Evolutionary conservation across 1,140 invertebrate species (phyloP).

Genomic region (Aphidius ervi): DNA sequence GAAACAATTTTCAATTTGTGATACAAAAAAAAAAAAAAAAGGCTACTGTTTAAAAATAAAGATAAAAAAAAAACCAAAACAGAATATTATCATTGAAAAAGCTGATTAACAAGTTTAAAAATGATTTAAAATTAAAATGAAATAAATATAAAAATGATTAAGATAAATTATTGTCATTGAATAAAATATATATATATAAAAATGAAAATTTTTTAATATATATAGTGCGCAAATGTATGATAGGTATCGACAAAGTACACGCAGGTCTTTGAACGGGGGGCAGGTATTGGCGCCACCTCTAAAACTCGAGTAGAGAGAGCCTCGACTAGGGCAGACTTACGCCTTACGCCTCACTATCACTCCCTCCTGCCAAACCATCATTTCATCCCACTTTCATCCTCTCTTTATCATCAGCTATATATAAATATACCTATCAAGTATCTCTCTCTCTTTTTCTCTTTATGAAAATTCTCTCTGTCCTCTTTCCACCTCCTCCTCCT

Average conservation of each 20-base stretch:
- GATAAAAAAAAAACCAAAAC: too few species aligned
- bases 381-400: conserved; percentile 24
- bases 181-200: too few species aligned
- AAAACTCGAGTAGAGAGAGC: conserved; percentile 37
- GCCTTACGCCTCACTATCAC: conserved; percentile 39
- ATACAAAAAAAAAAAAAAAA: too few species aligned
- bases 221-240: conserved; percentile 15
- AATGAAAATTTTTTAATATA: background rate
- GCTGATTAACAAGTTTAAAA: too few species aligned
- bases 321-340: conserved; percentile 50
- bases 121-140: too few species aligned
- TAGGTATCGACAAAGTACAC: conserved; percentile 32
- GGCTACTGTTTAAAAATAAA: too few species aligned
- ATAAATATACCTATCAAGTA: background rate
- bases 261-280: conserved; percentile 28
- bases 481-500: conserved; percentile 16
- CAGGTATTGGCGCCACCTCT: conserved; percentile 54
- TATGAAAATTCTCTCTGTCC: conserved; percentile 14
- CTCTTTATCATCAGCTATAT: conserved; percentile 21
- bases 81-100: too few species aligned
- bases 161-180: too few species aligned
- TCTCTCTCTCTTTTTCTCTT: background rate
- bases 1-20: too few species aligned
- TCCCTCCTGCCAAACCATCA: conserved; percentile 23
- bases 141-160: too few species aligned